Conservation (phyloP, 2,113 vertebrate genomes). For the Tachuris rubrigastra region DNA sequence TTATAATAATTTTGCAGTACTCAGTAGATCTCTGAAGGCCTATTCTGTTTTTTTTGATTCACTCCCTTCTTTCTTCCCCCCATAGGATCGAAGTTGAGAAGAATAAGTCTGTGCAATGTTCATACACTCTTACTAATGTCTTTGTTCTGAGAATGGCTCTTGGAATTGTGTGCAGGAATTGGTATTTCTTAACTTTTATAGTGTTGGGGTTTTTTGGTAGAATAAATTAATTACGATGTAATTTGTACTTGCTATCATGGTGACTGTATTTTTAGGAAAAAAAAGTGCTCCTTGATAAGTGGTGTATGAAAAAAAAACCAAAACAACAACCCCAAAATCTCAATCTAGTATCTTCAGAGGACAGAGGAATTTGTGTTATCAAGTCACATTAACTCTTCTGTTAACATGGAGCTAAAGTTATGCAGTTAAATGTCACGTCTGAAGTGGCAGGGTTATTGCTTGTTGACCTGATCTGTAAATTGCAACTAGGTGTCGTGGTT, state of each 20-base stretch:
- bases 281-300: neutral
- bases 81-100: neutral
- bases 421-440: neutral
- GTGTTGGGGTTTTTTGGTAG: neutral
- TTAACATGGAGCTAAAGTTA: neutral
- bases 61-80: fast-evolving
- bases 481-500: too few species aligned
- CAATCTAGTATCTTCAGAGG: neutral
- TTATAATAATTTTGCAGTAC: neutral
- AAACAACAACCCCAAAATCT: too few species aligned
- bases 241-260: neutral
- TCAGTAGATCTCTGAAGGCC: neutral
- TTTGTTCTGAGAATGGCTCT: neutral
- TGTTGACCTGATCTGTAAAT: neutral
- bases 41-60: neutral
- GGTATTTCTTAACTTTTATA: neutral
- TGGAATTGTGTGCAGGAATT: neutral
- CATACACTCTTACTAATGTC: neutral
- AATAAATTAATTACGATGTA: neutral
- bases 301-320: neutral
- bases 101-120: neutral
- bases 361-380: neutral
- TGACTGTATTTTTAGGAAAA: neutral
- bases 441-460: neutral
- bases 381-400: neutral